phyloP scores from a whole-genome alignment of 2,113 vertebrate species.

The Osmerus mordax region DNA sequence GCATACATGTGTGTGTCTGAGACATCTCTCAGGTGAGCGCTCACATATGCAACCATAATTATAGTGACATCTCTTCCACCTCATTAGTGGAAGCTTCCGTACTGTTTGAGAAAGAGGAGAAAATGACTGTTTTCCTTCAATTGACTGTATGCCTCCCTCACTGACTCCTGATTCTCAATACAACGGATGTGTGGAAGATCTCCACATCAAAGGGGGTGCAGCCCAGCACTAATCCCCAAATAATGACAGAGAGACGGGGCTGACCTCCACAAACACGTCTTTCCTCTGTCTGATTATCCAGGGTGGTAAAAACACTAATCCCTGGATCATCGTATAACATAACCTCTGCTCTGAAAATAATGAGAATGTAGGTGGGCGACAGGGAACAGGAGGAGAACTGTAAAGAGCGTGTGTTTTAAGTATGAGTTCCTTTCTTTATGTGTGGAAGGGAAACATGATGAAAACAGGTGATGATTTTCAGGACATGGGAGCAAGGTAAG shows the following conservation, averaged over 20 bases:
- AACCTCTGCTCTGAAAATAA: constrained; percentile 20
- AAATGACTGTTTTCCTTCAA: constrained; percentile 31
- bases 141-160: constrained; percentile 25
- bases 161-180: constrained; percentile 31
- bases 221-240: constrained; percentile 69
- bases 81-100: constrained; percentile 43
- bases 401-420: neutral
- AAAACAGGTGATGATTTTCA: neutral
- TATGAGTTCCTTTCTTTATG: neutral
- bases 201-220: constrained; percentile 58
- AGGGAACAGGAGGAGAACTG: neutral
- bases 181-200: constrained; percentile 56
- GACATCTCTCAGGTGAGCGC: constrained; percentile 33
- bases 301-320: constrained; percentile 19
- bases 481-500: too few relatives aligned
- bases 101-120: constrained; percentile 36
- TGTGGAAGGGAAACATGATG: neutral
- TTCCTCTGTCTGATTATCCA: constrained; percentile 35
- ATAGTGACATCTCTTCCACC: constrained; percentile 32
- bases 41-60: constrained; percentile 45
- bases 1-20: constrained; percentile 7
- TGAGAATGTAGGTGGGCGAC: neutral
- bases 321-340: constrained; percentile 22
- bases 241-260: constrained; percentile 58
- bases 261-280: constrained; percentile 41